These are phyloP conservation scores for Zygaena filipendulae DNA, from an alignment of 2,888 invertebrate species.

Conservation along the genomic window DNA sequence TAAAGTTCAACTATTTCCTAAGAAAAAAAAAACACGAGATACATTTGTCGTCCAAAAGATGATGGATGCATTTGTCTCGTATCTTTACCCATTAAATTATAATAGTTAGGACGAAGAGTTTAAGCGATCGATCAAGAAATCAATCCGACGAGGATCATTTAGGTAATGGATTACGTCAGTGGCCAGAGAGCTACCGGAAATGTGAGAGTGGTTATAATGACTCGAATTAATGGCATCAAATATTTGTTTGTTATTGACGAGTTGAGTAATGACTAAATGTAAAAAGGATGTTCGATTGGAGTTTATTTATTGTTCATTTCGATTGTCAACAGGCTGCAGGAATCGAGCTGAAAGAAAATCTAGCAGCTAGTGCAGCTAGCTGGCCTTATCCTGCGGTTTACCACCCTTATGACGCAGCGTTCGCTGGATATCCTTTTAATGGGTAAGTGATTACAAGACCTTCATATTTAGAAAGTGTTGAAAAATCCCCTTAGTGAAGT, in stretches of 20 bases:
- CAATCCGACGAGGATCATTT: slow-evolving; percentile 49
- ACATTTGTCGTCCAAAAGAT: slow-evolving; percentile 51
- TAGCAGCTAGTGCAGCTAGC: slow-evolving; percentile 83
- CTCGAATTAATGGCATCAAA: slow-evolving; percentile 20
- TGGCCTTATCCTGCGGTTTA: slow-evolving; percentile 94
- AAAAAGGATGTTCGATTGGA: no score
- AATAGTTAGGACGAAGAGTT: slow-evolving; percentile 53
- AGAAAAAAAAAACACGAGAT: slow-evolving; percentile 34
- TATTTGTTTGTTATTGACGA: slow-evolving; percentile 19
- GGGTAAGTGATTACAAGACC: slow-evolving; percentile 84
- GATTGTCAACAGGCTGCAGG: slow-evolving; percentile 87
- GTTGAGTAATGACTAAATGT: no score
- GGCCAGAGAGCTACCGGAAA: slow-evolving; percentile 58
- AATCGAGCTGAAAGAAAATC: slow-evolving; percentile 88
- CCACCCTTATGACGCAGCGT: slow-evolving; percentile 93
- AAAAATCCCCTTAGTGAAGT: no score
- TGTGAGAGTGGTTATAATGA: slow-evolving; percentile 26
- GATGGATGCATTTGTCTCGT: slow-evolving; percentile 51
- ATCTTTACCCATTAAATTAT: slow-evolving; percentile 63
- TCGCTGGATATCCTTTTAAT: slow-evolving; percentile 94
- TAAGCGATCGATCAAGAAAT: slow-evolving; percentile 61
- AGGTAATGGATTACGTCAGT: slow-evolving; percentile 52
- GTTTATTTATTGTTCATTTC: no score
- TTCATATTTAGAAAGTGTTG: no score
- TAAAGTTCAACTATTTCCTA: no score